Conservation (phyloP, 2,888 invertebrate species). For the Blera fallax region DNA sequence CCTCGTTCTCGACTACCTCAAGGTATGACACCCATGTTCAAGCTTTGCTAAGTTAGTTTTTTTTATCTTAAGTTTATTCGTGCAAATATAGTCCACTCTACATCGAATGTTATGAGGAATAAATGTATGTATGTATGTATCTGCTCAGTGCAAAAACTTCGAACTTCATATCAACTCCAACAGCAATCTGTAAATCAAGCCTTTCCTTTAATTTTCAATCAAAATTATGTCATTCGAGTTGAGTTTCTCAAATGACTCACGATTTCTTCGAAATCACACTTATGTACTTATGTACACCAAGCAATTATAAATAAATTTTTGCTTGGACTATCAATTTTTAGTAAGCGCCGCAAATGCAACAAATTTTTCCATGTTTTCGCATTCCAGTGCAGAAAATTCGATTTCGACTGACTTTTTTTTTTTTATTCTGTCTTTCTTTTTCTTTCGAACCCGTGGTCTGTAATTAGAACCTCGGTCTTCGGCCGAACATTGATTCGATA, state of each 20-base stretch:
- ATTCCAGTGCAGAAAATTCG: conserved; percentile 1
- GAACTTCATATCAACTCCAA: no score
- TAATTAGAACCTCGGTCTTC: conserved; percentile 9
- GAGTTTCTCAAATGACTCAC: conserved; percentile 15
- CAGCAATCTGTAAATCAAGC: neutral
- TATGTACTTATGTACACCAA: neutral
- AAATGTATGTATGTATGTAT: no score
- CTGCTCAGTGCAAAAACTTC: no score
- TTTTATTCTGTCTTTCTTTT: neutral
- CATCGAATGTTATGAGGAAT: no score
- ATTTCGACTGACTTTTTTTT: neutral
- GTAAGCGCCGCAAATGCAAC: conserved; percentile 31
- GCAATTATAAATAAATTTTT: neutral
- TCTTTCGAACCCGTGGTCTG: neutral
- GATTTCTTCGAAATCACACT: neutral
- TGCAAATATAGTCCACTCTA: no score
- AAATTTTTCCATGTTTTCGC: conserved; percentile 16
- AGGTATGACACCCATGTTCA: no score
- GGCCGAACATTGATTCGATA: neutral
- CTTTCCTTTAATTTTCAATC: neutral
- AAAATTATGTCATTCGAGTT: conserved; percentile 21
- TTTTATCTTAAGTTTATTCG: no score
- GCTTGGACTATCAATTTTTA: conserved; percentile 10
- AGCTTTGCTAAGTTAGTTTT: no score
- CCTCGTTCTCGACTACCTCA: no score